Evolutionary conservation across 2,113 vertebrate genomes (phyloP).

Genomic region (Piaya cayana): DNA sequence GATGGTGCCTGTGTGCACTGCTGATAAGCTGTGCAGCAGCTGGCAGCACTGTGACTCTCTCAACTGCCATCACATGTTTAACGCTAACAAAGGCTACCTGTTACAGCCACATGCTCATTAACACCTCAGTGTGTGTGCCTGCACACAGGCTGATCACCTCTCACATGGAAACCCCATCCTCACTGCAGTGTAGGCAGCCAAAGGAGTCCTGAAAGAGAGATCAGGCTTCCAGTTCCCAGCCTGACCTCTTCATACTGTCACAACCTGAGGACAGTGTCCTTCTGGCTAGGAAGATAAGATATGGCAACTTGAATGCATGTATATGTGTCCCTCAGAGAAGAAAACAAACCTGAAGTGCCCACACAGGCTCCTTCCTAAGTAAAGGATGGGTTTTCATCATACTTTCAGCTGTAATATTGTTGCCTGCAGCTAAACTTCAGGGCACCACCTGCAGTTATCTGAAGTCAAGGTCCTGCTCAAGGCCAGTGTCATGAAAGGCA

Average conservation of each 20-base stretch:
- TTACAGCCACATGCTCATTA: not conserved
- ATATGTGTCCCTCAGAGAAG: not conserved
- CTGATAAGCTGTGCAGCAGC: not conserved
- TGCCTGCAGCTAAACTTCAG: not conserved
- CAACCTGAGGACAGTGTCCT: not conserved
- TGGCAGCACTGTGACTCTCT: not conserved
- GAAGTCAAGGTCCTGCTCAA: not conserved
- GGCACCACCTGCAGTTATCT: not conserved
- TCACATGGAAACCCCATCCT: not conserved
- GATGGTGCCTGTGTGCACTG: not conserved
- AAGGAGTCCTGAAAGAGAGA: not conserved
- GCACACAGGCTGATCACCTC: not conserved
- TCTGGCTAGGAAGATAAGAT: not conserved
- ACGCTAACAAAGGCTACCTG: not conserved
- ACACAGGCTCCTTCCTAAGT: not conserved
- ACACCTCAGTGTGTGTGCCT: not conserved
- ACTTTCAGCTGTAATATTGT: not conserved
- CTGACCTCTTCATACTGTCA: not conserved
- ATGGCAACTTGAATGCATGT: not conserved
- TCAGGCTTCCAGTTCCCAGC: not conserved
- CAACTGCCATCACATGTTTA: not conserved
- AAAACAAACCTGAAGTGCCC: not conserved
- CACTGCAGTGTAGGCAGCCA: not conserved
- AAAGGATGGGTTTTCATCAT: not conserved
- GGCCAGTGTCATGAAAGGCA: not conserved